Conservation (phyloP, 2,888 invertebrate species). For the Idaea biselata region DNA sequence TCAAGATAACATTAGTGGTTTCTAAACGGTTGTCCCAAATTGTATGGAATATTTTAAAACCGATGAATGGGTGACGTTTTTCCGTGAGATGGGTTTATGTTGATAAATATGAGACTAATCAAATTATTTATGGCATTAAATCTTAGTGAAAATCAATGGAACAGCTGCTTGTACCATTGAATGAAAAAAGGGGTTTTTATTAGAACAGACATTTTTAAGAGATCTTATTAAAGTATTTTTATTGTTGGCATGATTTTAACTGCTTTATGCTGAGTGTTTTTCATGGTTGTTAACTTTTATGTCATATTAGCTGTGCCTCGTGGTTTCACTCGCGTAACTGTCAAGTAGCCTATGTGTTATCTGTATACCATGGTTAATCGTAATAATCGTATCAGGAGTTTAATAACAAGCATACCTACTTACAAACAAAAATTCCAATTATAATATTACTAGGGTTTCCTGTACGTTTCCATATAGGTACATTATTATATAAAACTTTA, state of each 20-base stretch:
- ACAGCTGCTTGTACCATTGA: constrained; percentile 55
- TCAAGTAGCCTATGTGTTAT: no score
- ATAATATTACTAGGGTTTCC: no score
- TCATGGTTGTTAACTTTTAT: background rate
- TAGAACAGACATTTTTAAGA: constrained; percentile 12
- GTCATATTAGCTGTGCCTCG: background rate
- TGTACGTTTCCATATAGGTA: no score
- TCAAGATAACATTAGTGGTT: constrained; percentile 80
- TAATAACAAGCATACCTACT: no score
- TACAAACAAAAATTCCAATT: no score
- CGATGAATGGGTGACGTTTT: constrained; percentile 72
- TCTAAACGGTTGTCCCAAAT: constrained; percentile 68
- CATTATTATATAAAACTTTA: no score
- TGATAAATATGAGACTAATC: constrained; percentile 80
- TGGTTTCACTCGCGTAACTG: no score
- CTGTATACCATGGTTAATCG: no score
- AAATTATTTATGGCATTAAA: constrained; percentile 80
- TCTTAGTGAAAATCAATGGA: constrained; percentile 59
- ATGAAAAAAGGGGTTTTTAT: constrained; percentile 28
- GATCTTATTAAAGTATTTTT: constrained; percentile 2
- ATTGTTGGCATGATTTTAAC: constrained; percentile 18
- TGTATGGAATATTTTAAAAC: constrained; percentile 55
- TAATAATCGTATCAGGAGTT: no score
- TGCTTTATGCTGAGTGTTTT: constrained; percentile 2
- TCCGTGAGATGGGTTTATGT: constrained; percentile 72